These are phyloP conservation scores for Hermaeophaga mercurialis DNA, from an alignment of 2,888 invertebrate species.

Conservation along the genomic window DNA sequence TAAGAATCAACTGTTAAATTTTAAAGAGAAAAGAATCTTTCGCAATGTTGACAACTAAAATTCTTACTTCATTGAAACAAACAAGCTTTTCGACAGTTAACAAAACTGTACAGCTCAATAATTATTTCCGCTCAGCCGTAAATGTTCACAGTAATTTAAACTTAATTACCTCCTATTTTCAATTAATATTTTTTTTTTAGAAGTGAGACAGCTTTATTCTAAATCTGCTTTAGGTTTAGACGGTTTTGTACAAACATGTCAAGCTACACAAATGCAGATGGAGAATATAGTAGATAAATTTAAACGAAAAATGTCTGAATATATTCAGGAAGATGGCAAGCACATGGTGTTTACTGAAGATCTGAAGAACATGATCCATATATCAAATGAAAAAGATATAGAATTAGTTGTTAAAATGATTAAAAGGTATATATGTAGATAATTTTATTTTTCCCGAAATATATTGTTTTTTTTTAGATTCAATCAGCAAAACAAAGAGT, in stretches of 20 bases:
- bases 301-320: slow-evolving; percentile 71
- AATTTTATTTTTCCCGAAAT: neutral
- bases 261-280: slow-evolving; percentile 65
- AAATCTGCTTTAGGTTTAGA: slow-evolving; percentile 67
- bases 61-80: slow-evolving; percentile 22
- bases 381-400: slow-evolving; percentile 68
- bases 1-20: no score
- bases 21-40: no score
- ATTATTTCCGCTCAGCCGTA: slow-evolving; percentile 10
- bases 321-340: slow-evolving; percentile 60
- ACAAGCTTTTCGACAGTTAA: slow-evolving; percentile 12
- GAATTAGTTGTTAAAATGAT: slow-evolving; percentile 71
- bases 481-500: slow-evolving; percentile 69
- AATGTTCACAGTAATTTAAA: slow-evolving; percentile 30
- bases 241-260: slow-evolving; percentile 62
- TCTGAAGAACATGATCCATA: slow-evolving; percentile 78
- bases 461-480: slow-evolving; percentile 61
- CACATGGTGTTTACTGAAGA: slow-evolving; percentile 84
- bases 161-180: slow-evolving; percentile 24
- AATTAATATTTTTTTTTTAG: slow-evolving; percentile 32
- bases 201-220: slow-evolving; percentile 61
- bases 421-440: slow-evolving; percentile 58
- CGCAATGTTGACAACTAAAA: slow-evolving; percentile 28
- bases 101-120: slow-evolving; percentile 23
- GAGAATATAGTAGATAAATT: slow-evolving; percentile 68